Conservation (phyloP, 2,797 vertebrate species). For the Coluber constrictor region DNA sequence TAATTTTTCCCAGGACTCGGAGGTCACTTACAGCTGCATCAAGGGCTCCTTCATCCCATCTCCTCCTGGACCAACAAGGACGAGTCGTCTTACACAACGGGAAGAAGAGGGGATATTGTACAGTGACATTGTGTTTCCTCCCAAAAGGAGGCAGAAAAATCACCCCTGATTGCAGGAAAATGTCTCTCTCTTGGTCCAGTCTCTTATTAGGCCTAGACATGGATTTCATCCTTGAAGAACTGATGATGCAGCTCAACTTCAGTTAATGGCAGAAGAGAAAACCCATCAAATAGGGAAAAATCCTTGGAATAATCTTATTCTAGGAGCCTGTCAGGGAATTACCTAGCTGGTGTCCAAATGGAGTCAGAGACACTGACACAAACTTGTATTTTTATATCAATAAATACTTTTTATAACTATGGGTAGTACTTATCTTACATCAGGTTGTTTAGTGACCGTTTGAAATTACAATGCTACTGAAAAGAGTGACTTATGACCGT, state of each 20-base stretch:
- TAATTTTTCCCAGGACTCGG: not conserved
- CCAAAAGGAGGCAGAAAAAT: not conserved
- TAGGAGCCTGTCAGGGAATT: no score
- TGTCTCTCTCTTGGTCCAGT: not conserved
- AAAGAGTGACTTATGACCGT: no score
- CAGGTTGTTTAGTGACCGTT: no score
- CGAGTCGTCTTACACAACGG: not conserved
- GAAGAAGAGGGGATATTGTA: not conserved
- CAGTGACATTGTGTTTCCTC: not conserved
- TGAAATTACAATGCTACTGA: no score
- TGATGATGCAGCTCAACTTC: accelerated
- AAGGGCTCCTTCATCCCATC: not conserved
- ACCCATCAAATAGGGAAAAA: accelerated
- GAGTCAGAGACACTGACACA: no score
- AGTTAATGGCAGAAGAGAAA: accelerated
- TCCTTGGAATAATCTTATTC: not conserved
- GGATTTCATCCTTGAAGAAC: accelerated
- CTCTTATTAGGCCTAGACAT: not conserved
- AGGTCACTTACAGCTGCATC: not conserved
- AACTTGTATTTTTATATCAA: no score
- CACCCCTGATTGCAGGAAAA: not conserved
- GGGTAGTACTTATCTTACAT: no score
- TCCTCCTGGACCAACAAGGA: not conserved
- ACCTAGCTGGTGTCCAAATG: no score
- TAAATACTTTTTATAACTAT: no score